Base-by-base conservation (phyloP, 2,888 invertebrate species). In the Linnaemya vulpina region DNA sequence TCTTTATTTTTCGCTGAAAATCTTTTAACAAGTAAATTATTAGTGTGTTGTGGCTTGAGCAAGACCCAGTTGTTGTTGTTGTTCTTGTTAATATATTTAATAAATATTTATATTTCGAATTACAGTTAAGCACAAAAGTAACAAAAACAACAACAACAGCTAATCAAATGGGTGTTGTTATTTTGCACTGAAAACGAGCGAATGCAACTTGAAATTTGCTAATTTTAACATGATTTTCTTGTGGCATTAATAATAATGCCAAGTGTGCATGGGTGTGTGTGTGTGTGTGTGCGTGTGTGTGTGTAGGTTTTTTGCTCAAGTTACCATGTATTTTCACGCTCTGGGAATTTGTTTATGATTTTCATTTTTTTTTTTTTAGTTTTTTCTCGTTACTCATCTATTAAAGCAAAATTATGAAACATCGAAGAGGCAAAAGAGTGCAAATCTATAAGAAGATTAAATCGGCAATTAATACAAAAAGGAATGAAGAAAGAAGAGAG, bases 41-140 rank as follows among this genome's bases (percentile, higher is more conserved):
- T 40, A 11, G 43, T 1, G 0, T n/a, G 17, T 15, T 58, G 55
- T 62, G 38, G 17, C 40, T 70, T 67, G 49, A 51, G 40, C 30
- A 35, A 53, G 30, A 46, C 35, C 55, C n/a, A 65, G 30, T 74
- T 79, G 79, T 79, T 46, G 71, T 76, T 76, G 53, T 74, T 79
- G 79, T 79, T 46, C 67, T 76, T 76, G 53, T 71, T 83, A 71
- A 83, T 85, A 85, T 75, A 81, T 84, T 83, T 85, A 79, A 87
- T 87, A 87, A 87, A 86, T 87, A 86, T 87, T 87, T 86, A 87
- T 86, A 75, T 62, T 73, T 81, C 65, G 73, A 80, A 84, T 83
- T 82, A 83, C 84, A 83, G 83, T 78, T 85, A 84, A 75, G n/a
- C 73, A 74, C 74, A 83, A 74, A 78, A n/a, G n/a, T 74, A 62